phyloP scores from a whole-genome alignment of 2,888 invertebrate genomes.

The Eupithecia subumbrata region DNA sequence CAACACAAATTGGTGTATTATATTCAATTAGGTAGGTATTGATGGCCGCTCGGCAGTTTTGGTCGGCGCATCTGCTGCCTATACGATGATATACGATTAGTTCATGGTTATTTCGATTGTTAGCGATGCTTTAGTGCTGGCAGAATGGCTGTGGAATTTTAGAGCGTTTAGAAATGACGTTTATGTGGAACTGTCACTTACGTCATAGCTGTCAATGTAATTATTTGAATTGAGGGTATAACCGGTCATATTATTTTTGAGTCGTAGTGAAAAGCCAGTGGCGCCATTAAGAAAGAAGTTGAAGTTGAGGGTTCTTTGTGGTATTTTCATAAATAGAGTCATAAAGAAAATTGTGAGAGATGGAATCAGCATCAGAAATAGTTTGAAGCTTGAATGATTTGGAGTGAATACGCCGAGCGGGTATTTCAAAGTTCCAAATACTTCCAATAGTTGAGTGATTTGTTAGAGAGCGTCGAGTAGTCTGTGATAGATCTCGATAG shows the following conservation, averaged over 20 bases:
- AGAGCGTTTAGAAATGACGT: slow-evolving; percentile 9
- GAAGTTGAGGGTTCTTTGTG: not conserved
- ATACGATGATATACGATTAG: slow-evolving; percentile 79
- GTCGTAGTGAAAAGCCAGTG: too few relatives aligned
- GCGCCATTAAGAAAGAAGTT: too few relatives aligned
- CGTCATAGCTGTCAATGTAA: not conserved
- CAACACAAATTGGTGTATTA: slow-evolving; percentile 82
- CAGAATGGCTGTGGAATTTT: slow-evolving; percentile 6
- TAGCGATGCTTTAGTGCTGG: slow-evolving; percentile 34
- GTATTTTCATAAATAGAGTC: not conserved
- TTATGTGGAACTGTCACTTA: not conserved
- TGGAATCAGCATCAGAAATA: not conserved
- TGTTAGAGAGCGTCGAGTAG: slow-evolving; percentile 38
- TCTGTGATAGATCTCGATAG: slow-evolving; percentile 38
- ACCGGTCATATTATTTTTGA: too few relatives aligned
- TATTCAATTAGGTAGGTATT: slow-evolving; percentile 83
- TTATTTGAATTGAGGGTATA: not conserved
- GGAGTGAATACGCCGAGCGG: not conserved
- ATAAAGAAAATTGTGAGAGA: not conserved
- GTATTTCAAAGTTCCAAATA: not conserved
- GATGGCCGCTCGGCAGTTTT: slow-evolving; percentile 78
- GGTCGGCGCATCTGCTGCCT: slow-evolving; percentile 79
- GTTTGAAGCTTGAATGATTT: not conserved
- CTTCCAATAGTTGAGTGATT: slow-evolving; percentile 21
- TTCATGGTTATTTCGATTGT: slow-evolving; percentile 55